Base-by-base conservation (phyloP, 2,797 vertebrate genomes). In the Menidia menidia region DNA sequence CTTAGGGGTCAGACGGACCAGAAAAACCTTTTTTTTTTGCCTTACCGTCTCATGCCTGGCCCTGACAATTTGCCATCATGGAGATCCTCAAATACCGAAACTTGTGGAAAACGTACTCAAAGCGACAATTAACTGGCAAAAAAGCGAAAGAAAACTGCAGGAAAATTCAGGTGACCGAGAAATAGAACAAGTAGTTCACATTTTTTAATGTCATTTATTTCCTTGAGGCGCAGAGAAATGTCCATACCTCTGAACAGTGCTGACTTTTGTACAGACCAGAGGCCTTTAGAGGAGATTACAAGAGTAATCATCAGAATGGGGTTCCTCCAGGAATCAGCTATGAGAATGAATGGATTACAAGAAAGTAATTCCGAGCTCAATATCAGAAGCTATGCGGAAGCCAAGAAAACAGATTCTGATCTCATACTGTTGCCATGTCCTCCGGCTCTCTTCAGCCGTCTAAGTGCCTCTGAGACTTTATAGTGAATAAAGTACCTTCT, bases 351-450 rank as follows among this genome's bases (percentile, higher is more conserved):
- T 88, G 87, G 91, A 91, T 92, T 92, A 91, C 87, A 91, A 83
- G 86, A 87, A 93, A 91, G 87, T 87, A 90, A 93, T 92, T 93
- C 87, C 80, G 78, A 79, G 86, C 88, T 92, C 85, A 89, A 92
- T 94, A 93, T 91, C 90, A 89, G 85, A 84, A 84, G 78, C 84
- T 75, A 86, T 90, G 83, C 90, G 45, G 75, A 85, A 89, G 90
- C 87, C 80, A 83, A 78, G 85, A 86, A 87, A 86, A 86, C 75
- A 84, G 87, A 92, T 92, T 86, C 72, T 84, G 89, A 94, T 94
- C 91, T 92, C 84, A 82, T 85, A 89, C 72, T 75, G 69, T 76
- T 75, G 83, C 84, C 47, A 72, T 88, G 88, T 90, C 87, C 85
- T 93, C 77, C 47, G 78, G 86, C 83, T 82, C 82, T 78, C 71